Percentiles rank a stretch among this genome's conserved stretches.
Conservation (phyloP, 1,140 invertebrate species). For the Spodoptera frugiperda region DNA sequence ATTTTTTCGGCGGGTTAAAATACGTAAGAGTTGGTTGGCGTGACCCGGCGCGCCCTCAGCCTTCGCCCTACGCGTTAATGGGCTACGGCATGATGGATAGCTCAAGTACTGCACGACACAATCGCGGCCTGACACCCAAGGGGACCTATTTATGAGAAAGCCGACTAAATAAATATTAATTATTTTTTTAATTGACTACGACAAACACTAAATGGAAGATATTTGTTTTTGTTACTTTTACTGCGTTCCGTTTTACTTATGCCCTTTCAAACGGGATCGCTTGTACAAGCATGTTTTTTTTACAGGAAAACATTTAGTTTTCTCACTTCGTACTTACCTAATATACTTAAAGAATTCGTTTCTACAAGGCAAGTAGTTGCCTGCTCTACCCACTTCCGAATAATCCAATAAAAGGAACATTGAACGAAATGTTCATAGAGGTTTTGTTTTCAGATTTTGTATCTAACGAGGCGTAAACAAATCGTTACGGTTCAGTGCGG, state of each 20-base stretch:
- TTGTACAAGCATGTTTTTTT: neutral
- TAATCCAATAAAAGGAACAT: constrained; percentile 32
- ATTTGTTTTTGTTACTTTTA: constrained; percentile 20
- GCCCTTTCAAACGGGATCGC: neutral
- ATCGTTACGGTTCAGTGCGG: constrained; percentile 38
- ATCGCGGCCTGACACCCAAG: constrained; percentile 43
- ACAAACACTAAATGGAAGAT: neutral
- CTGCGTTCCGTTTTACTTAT: neutral
- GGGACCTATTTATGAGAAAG: constrained; percentile 33
- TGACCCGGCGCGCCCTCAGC: constrained; percentile 72
- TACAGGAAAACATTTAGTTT: neutral
- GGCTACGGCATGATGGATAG: constrained; percentile 76
- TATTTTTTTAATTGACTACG: constrained; percentile 35
- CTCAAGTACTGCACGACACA: constrained; percentile 54
- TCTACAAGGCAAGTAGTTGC: constrained; percentile 10
- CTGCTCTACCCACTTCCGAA: constrained; percentile 7
- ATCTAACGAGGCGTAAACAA: constrained; percentile 38
- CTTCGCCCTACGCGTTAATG: constrained; percentile 68
- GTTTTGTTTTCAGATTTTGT: constrained; percentile 25
- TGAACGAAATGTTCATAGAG: constrained; percentile 12
- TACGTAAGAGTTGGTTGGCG: constrained; percentile 51
- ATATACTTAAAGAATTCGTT: constrained; percentile 19
- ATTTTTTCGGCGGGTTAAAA: constrained; percentile 27
- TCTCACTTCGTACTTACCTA: neutral
- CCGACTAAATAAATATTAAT: constrained; percentile 43